Base-by-base conservation (phyloP, 2,113 vertebrate genomes). In the Sylvilagus bachmani region DNA sequence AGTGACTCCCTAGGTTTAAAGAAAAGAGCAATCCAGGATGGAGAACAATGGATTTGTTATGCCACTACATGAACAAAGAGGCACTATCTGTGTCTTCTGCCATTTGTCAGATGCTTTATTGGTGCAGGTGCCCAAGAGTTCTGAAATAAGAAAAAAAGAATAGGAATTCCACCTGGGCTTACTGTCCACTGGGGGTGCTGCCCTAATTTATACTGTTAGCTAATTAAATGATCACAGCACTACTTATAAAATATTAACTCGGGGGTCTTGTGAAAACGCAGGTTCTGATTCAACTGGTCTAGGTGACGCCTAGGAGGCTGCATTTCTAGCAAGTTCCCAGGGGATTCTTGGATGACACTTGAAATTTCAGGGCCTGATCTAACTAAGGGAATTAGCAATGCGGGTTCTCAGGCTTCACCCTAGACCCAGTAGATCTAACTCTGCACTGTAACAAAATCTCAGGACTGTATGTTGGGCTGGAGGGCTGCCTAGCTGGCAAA, bases 391-490 rank as follows among this genome's bases (percentile, higher is more conserved):
- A 25, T 62, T 85, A 66, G 62, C 95, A 89, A 58, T 80, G 53
- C 33, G 91, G 81, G 25, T 16, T 38, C 55, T 91, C 3, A 2
- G 69, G 17, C 55, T 83, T 91, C 14, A 22, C 36, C 49, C 11
- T 16, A 88, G 10, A 69, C 10, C 33, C 12, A 49, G 12, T 8
- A 79, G 11, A 70, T 82, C 62, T 81, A 89, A 58, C 27, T 25
- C 3, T 69, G 19, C 4, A 44, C 73, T 58, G 89, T 44, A 77
- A 44, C 51, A 92, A 92, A 89, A 64, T 73, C 90, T 93, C 64
- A 67, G 1, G 82, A 79, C 36, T 27, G 22, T n/a, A 19, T 19
- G 33, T 27, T 21, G 25, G 17, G 17, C 10, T 69, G 29, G 55
- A 51, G 6, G 17, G 66, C 24, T 25, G n/a, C 36, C 75, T 53